phyloP scores from a whole-genome alignment of 2,113 vertebrate species.

The Amphiprion percula region DNA sequence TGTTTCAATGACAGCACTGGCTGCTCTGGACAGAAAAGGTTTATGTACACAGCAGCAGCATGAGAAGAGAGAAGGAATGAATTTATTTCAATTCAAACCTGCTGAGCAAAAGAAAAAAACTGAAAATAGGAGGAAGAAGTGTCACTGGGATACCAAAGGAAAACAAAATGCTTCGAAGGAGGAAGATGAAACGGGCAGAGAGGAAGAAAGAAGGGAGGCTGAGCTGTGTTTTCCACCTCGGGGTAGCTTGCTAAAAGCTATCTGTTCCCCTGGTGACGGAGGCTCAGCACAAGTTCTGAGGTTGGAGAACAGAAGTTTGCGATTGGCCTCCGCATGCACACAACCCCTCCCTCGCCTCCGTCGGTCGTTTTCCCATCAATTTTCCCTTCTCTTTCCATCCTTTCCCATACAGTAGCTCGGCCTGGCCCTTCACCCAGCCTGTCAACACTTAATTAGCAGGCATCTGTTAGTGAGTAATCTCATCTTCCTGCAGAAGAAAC shows the following conservation, averaged over 20 bases:
- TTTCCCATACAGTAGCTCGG: constrained; percentile 42
- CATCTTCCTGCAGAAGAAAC: constrained; percentile 52
- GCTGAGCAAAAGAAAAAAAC: constrained; percentile 16
- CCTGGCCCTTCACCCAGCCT: constrained; percentile 60
- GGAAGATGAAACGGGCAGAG: constrained; percentile 45
- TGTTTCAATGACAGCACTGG: constrained; percentile 68
- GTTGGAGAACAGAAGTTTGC: constrained; percentile 56
- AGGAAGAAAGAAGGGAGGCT: constrained; percentile 39
- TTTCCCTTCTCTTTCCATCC: constrained; percentile 38
- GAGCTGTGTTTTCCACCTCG: constrained; percentile 63
- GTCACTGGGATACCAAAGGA: constrained; percentile 66
- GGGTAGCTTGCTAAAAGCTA: constrained; percentile 79
- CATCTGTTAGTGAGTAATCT: constrained; percentile 72
- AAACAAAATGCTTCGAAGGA: constrained; percentile 73
- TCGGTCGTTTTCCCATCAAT: constrained; percentile 36
- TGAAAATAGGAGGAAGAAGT: constrained; percentile 26
- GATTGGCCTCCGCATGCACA: constrained; percentile 36
- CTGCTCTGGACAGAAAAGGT: constrained; percentile 59
- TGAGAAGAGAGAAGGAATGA: constrained; percentile 41
- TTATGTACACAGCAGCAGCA: constrained; percentile 57
- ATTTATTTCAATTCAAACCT: constrained; percentile 67
- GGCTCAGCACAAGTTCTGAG: constrained; percentile 47
- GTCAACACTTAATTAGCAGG: constrained; percentile 76
- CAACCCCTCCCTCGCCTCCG: constrained; percentile 34
- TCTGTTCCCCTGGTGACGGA: constrained; percentile 78